A percentile compares a stretch with the other conserved stretches of the same genome.
These are phyloP conservation scores for Heliconius ismenius DNA, from an alignment of 2,888 invertebrate genomes.

Conservation along the genomic window DNA sequence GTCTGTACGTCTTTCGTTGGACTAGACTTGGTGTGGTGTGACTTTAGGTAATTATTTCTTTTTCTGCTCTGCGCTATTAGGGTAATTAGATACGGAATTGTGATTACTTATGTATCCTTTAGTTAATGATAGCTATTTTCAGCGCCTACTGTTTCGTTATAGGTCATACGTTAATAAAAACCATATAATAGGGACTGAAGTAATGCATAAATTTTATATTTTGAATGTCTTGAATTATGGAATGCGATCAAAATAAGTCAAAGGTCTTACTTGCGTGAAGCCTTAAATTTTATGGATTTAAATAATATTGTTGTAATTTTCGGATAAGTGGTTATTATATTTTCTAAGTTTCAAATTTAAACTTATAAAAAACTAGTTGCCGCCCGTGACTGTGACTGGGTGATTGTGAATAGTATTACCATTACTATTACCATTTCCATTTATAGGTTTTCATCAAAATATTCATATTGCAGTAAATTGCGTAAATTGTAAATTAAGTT, in stretches of 20 bases:
- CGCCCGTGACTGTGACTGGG: too few relatives aligned
- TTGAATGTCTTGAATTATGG: not conserved
- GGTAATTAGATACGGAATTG: constrained; percentile 20
- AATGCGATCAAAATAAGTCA: not conserved
- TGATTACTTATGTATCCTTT: constrained; percentile 18
- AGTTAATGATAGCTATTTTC: not conserved
- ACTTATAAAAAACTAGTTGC: too few relatives aligned
- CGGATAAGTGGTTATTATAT: too few relatives aligned
- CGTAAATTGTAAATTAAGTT: too few relatives aligned
- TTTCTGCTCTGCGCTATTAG: constrained; percentile 25
- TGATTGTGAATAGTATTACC: too few relatives aligned
- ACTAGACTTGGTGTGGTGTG: constrained; percentile 10
- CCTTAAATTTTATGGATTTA: not conserved
- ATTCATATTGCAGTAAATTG: too few relatives aligned
- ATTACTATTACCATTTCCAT: too few relatives aligned
- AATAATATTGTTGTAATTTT: not conserved
- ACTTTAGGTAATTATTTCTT: constrained; percentile 24
- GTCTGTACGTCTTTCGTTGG: not conserved
- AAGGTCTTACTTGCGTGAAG: too few relatives aligned
- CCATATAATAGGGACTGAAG: not conserved
- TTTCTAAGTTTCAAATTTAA: too few relatives aligned
- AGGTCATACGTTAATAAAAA: not conserved
- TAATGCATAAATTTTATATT: not conserved
- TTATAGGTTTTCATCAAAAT: too few relatives aligned
- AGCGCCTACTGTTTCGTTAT: not conserved